These are phyloP conservation scores for Pica pica DNA, from an alignment of 2,113 vertebrate genomes.

Conservation along the genomic window DNA sequence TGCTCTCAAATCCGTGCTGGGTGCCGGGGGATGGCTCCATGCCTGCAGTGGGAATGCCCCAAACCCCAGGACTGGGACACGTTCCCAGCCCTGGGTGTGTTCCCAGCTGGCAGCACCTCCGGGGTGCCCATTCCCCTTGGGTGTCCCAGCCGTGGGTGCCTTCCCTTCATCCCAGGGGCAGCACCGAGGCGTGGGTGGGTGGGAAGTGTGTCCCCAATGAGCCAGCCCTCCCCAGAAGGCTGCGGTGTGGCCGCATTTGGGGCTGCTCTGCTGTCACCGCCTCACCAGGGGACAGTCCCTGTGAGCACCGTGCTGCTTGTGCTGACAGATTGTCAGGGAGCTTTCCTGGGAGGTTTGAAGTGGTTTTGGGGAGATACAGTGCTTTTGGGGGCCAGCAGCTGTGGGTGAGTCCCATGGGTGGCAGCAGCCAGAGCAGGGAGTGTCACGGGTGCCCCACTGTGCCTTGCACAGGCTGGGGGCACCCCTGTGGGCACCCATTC, in stretches of 20 bases:
- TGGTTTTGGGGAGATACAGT: background rate
- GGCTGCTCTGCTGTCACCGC: background rate
- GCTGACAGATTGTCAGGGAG: background rate
- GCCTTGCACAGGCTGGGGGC: background rate
- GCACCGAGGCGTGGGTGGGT: fast-evolving
- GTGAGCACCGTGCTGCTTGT: background rate
- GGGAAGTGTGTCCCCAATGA: fast-evolving
- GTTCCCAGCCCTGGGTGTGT: background rate
- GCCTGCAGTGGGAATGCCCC: background rate
- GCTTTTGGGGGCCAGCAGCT: background rate
- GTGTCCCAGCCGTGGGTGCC: background rate
- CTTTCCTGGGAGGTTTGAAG: background rate
- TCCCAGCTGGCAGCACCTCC: background rate
- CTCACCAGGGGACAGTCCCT: background rate
- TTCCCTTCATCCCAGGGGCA: background rate
- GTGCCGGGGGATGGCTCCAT: fast-evolving
- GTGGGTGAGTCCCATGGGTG: background rate
- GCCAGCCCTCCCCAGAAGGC: background rate
- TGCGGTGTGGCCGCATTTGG: background rate
- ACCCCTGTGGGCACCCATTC: background rate
- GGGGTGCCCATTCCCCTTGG: fast-evolving
- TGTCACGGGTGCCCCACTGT: background rate
- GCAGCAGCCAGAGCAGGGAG: background rate
- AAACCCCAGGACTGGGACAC: background rate
- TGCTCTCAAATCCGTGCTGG: background rate